Evolutionary conservation across 2,113 vertebrate species (phyloP), one percentile per base, ranked within the genome.

Genomic region (Callipepla californica): DNA sequence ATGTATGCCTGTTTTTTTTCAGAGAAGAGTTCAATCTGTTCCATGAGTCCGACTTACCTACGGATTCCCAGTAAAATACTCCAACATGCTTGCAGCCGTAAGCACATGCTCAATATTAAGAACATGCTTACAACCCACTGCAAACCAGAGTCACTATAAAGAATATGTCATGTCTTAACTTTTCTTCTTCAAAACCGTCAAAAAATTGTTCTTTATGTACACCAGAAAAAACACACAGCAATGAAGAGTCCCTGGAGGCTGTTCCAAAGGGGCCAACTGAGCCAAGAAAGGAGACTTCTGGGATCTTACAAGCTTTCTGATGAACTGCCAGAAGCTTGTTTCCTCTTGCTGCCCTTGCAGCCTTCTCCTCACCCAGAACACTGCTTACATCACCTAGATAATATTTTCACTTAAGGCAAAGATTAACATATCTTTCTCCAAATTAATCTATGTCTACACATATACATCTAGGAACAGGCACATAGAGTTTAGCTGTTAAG

Each of bases 351-450:
- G 79, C 65, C 36, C 42, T 88, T 85, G 19, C 36, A 91, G 77
- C n/a, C 32, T 89, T 84, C 28, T 48, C 18, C 45, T 72, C 45
- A 80, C 22, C 63, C 25, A 79, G 61, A 22, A 10, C 34, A 38
- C n/a, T 90, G 32, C 75, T 94, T 84, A 89, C 86, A 87, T 75
- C 89, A 92, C 75, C 38, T 77, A 55, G 36, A 87, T 91, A 87
- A 92, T 78, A 68, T 61, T 90, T 63, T 78, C 79, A 87, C 87
- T 92, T 85, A 83, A 91, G 66, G 65, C 85, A 90, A 85, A 40
- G 79, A 85, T 80, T 93, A 80, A 87, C 83, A 30, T 28, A n/a
- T 51, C 21, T 67, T 77, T 83, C 36, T 93, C 14, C 44, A 80
- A 83, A 90, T 80, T 57, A 67, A 85, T 74, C 48, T 50, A 45